phyloP scores from a whole-genome alignment of 2,797 vertebrate genomes.

The Tenualosa ilisha region DNA sequence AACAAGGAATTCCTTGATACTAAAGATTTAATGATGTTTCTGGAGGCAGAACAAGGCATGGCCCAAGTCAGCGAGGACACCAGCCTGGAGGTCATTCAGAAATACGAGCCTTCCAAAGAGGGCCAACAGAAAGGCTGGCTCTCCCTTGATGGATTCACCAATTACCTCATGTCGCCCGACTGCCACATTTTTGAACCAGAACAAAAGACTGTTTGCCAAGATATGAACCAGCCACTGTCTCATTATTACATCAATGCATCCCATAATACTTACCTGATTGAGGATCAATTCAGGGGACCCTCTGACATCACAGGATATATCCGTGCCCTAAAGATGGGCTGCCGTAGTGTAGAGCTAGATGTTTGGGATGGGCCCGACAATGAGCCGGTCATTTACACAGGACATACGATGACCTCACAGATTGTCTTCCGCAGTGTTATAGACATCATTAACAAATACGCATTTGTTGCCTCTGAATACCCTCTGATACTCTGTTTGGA shows the following conservation, averaged over 20 bases:
- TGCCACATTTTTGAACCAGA: conserved; percentile 98
- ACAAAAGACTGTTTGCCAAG: conserved; percentile 94
- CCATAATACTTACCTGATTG: conserved; percentile 98
- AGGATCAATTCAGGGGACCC: conserved; percentile 96
- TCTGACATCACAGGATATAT: conserved; percentile 98
- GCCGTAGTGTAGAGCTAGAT: conserved; percentile 93
- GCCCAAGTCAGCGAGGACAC: conserved; percentile 94
- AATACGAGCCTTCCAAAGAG: conserved; percentile 92
- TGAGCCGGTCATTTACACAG: conserved; percentile 95
- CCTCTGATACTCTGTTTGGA: conserved; percentile 94
- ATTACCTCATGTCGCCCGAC: conserved; percentile 94
- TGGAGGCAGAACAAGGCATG: conserved; percentile 98
- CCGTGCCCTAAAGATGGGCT: conserved; percentile 97
- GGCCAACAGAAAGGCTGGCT: conserved; percentile 91
- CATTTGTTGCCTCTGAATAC: conserved; percentile 93
- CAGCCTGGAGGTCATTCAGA: conserved; percentile 92
- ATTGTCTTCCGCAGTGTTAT: conserved; percentile 94
- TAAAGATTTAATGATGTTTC: conserved; percentile 98
- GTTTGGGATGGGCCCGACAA: conserved; percentile 97
- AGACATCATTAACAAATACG: conserved; percentile 95
- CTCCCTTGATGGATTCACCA: conserved; percentile 95
- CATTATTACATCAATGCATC: conserved; percentile 99
- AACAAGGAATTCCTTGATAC: conserved; percentile 98
- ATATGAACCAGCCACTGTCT: conserved; percentile 94
- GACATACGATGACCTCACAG: conserved; percentile 97